Evolutionary conservation across 1,140 invertebrate species (phyloP).

Genomic region (Trichonephila clavipes): DNA sequence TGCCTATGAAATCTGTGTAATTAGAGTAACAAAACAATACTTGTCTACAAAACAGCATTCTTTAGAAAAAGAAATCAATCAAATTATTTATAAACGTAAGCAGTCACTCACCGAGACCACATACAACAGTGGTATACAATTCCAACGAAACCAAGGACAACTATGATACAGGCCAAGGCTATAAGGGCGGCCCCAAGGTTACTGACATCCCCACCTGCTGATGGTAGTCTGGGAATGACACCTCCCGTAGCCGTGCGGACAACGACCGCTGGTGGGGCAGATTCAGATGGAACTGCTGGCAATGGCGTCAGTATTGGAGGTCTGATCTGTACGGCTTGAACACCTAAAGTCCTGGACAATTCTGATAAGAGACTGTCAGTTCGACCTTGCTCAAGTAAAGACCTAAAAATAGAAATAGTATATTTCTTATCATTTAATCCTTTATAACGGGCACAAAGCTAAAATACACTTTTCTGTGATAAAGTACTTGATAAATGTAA

Average conservation of each 20-base stretch:
- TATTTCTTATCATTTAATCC: too few species aligned
- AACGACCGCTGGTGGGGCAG: slow-evolving; percentile 52
- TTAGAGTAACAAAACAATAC: neutral
- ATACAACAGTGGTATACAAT: slow-evolving; percentile 95
- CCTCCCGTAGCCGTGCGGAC: slow-evolving; percentile 24
- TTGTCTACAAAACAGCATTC: neutral
- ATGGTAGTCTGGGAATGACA: slow-evolving; percentile 33
- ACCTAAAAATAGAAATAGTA: slow-evolving; percentile 76
- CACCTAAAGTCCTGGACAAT: slow-evolving; percentile 82
- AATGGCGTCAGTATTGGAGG: slow-evolving; percentile 81
- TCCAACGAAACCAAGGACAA: slow-evolving; percentile 90
- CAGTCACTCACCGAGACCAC: slow-evolving; percentile 89
- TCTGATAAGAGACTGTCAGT: slow-evolving; percentile 85
- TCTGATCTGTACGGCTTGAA: slow-evolving; percentile 86
- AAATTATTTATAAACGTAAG: neutral
- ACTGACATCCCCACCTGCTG: slow-evolving; percentile 74
- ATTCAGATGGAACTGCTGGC: slow-evolving; percentile 56
- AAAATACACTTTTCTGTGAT: too few species aligned
- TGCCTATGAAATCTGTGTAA: too few species aligned
- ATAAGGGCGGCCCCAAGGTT: slow-evolving; percentile 89
- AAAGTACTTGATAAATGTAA: too few species aligned
- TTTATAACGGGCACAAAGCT: too few species aligned
- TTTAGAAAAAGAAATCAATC: neutral
- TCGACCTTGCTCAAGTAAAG: slow-evolving; percentile 78
- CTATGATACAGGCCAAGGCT: slow-evolving; percentile 91